phyloP scores from a whole-genome alignment of 2,113 vertebrate genomes.

The Pteronura brasiliensis region DNA sequence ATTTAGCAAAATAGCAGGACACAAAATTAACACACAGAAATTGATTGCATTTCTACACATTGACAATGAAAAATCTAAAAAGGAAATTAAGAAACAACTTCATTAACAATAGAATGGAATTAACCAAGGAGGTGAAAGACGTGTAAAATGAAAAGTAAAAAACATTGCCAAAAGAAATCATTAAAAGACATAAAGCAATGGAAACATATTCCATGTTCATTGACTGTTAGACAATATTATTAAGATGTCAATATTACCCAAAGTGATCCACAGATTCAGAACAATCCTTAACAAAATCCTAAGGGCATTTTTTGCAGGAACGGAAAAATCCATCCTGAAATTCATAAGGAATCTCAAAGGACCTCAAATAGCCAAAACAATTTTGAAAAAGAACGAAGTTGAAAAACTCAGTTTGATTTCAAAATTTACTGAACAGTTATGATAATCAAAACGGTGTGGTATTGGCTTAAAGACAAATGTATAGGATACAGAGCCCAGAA shows the following conservation, averaged over 20 bases:
- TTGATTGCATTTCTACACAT: not conserved
- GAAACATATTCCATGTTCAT: not conserved
- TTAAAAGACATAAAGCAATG: not conserved
- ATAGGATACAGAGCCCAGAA: not conserved
- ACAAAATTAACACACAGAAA: not conserved
- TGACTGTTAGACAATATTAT: not conserved
- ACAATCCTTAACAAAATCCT: not conserved
- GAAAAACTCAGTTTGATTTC: not conserved
- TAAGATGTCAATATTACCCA: not conserved
- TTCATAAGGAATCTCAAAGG: not conserved
- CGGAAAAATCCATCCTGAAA: not conserved
- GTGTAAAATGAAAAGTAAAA: not conserved
- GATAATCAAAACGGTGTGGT: not conserved
- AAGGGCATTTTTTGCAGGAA: not conserved
- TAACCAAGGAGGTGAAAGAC: not conserved
- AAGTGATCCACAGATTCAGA: not conserved
- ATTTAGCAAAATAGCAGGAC: not conserved
- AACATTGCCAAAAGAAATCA: not conserved
- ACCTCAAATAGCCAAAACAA: not conserved
- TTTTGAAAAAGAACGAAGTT: not conserved
- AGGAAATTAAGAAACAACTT: not conserved
- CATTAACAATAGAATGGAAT: not conserved
- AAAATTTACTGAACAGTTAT: not conserved
- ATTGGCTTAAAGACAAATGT: not conserved
- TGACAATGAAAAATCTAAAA: not conserved